Evolutionary conservation across 2,888 invertebrate species (phyloP).

Genomic region (Chironomus tentans): DNA sequence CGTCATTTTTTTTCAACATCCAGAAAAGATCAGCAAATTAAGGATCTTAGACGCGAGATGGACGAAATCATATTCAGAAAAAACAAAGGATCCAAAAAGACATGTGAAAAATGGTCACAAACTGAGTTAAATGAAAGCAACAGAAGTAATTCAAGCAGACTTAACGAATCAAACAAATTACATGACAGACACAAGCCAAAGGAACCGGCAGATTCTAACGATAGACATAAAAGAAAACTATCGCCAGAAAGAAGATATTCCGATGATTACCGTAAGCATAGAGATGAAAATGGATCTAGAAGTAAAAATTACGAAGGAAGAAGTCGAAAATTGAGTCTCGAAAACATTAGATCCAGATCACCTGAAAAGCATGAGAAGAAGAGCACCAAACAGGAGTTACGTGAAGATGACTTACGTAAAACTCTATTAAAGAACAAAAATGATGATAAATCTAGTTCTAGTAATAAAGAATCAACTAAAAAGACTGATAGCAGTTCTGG

Average conservation of each 20-base stretch:
- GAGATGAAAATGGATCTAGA: background rate
- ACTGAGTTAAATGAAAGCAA: background rate
- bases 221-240: background rate
- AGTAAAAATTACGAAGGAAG: background rate
- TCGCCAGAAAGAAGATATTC: background rate
- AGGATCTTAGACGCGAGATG: background rate
- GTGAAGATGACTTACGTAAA: background rate
- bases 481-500: background rate
- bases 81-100: background rate
- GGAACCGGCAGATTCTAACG: background rate
- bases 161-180: background rate
- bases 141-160: background rate
- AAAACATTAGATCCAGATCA: background rate
- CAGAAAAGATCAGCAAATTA: constrained; percentile 7
- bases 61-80: background rate
- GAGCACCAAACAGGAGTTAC: background rate
- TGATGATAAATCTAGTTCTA: background rate
- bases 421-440: background rate
- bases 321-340: background rate
- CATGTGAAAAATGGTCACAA: background rate
- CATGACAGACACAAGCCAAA: background rate
- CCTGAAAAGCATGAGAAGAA: background rate
- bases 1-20: background rate
- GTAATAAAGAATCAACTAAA: background rate
- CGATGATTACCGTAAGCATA: background rate